Evolutionary conservation across 2,113 vertebrate genomes (phyloP).

Genomic region (Climacteris rufus): DNA sequence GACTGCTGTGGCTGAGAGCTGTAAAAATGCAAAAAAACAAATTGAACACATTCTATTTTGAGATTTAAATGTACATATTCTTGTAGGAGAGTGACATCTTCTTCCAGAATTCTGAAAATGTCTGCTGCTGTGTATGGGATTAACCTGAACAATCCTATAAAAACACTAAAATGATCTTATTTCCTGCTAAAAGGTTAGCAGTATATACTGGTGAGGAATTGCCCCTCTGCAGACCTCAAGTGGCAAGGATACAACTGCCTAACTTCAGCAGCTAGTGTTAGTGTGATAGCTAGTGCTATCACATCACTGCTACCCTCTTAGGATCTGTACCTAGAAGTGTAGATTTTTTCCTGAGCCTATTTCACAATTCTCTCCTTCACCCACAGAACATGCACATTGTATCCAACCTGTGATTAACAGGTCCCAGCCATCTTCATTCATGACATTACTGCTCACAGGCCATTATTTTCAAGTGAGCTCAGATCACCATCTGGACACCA

Average conservation of each 20-base stretch:
- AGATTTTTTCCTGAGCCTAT: background rate
- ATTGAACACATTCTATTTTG: background rate
- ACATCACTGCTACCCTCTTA: background rate
- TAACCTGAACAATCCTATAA: background rate
- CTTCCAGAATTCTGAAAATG: background rate
- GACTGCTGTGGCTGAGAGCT: background rate
- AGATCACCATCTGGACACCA: background rate
- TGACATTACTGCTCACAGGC: background rate
- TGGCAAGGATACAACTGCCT: background rate
- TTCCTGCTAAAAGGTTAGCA: background rate
- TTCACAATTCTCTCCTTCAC: background rate
- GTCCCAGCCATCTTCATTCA: background rate
- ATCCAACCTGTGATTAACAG: background rate
- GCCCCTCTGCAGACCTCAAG: background rate
- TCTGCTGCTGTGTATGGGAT: background rate
- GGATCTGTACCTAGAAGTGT: background rate
- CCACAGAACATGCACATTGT: rapidly evolving
- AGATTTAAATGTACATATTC: background rate
- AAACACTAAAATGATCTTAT: background rate
- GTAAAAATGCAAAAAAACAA: background rate
- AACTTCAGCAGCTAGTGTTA: background rate
- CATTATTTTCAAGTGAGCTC: background rate
- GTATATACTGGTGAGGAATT: background rate
- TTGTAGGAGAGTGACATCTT: background rate
- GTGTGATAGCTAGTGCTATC: background rate